Base-by-base conservation (phyloP, 1,140 invertebrate species). In the Pissodes strobi region DNA sequence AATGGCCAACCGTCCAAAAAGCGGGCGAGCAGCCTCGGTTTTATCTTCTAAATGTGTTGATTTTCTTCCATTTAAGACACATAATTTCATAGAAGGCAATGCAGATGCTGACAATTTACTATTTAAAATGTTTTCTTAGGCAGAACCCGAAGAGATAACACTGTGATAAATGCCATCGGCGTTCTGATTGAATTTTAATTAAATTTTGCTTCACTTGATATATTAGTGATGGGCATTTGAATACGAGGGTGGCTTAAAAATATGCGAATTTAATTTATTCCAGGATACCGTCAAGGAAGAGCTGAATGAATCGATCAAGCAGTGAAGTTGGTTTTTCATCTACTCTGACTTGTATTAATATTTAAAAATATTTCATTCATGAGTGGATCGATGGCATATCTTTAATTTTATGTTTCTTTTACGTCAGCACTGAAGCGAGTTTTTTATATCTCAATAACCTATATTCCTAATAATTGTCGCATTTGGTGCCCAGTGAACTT, bases 101-200 rank as follows among this genome's bases (percentile, higher is more conserved):
- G 67, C 62, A 73, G 66, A 73, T 72, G 69, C 67, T 67, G 73
- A 74, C 73, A 75, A 74, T 75, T 74, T 66, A 72, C 72, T 75
- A 75, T 75, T 74, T 74, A 73, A 75, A 75, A 74, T 74, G 74
- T 74, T 74, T 76, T 75, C 74, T 75, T 74, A 74, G 70, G 69
- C 67, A 72, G 58, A 72, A 67, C 68, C 67, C 58, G 23, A 67
- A 48, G 25, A 75, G 72, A 74, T 74, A 73, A 73, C 69, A 70
- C 72, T 66, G 62, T 70, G 74, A 75, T 74, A 75, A 73, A 75
- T 72, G 70, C 68, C 62, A 66, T 23, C 56, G 67, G 69, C 72
- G 62, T 71, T 74, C 67, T 77, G 75, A 77, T 77, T 76, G 75
- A 77, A 77, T 76, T 77, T 77, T 77, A 77, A 77, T 77, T 77